Conservation (phyloP, 2,113 vertebrate genomes). For the Rhipidura dahli region DNA sequence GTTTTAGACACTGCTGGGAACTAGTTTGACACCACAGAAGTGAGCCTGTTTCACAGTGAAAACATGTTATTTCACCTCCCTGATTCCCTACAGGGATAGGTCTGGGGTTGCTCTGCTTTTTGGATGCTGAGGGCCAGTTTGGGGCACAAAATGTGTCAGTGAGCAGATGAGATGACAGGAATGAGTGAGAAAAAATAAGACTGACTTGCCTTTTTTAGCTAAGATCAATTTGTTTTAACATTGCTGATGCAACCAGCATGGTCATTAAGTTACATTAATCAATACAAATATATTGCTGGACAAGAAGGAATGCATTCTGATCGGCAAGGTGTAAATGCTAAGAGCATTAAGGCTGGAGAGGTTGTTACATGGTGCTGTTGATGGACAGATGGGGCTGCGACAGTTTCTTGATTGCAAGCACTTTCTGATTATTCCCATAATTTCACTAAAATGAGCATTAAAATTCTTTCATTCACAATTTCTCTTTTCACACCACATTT, state of each 20-base stretch:
- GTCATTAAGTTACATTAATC: neutral
- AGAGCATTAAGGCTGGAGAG: neutral
- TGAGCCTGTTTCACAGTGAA: neutral
- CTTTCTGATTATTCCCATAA: neutral
- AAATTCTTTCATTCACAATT: slow-evolving; percentile 2
- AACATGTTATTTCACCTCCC: neutral
- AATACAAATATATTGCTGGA: neutral
- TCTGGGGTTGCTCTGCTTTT: neutral
- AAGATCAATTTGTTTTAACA: neutral
- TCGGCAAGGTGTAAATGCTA: neutral
- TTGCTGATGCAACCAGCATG: neutral
- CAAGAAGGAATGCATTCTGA: neutral
- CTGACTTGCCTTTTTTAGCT: neutral
- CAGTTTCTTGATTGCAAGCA: neutral
- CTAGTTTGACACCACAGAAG: neutral
- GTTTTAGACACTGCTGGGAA: neutral
- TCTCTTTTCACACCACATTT: neutral
- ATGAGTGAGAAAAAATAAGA: neutral
- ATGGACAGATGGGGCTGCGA: neutral
- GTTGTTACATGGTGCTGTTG: neutral
- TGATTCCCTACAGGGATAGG: neutral
- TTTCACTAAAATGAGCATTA: neutral
- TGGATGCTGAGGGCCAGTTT: neutral
- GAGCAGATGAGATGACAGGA: neutral
- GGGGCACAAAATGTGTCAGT: neutral